phyloP scores from a whole-genome alignment of 2,113 vertebrate species.

The Pristiophorus japonicus region DNA sequence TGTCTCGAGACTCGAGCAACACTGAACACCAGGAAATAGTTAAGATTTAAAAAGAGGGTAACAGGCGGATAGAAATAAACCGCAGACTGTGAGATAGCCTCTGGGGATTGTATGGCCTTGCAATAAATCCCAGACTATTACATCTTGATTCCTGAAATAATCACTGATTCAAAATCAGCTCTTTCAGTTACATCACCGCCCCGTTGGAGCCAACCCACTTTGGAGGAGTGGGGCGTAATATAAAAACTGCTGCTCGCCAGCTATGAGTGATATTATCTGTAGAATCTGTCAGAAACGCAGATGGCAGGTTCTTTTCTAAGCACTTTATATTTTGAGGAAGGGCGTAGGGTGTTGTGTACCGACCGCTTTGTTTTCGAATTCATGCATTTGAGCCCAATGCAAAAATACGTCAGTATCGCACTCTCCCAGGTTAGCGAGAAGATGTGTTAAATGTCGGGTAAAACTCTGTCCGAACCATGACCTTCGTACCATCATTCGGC shows the following conservation, averaged over 20 bases:
- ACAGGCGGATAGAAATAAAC: constrained; percentile 25
- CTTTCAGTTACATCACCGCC: constrained; percentile 9
- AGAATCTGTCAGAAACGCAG: background rate
- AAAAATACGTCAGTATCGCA: too few relatives aligned
- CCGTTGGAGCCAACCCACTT: background rate
- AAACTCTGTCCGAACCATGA: too few relatives aligned
- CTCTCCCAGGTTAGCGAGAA: too few relatives aligned
- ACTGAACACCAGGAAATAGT: constrained; percentile 11
- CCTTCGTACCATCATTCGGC: too few relatives aligned
- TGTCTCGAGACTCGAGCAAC: background rate
- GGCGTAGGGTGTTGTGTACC: background rate
- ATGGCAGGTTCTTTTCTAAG: background rate
- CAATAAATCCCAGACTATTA: constrained; percentile 36
- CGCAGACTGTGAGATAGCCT: constrained; percentile 2
- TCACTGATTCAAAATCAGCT: constrained; percentile 33
- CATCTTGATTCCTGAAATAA: constrained; percentile 38
- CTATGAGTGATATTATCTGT: background rate
- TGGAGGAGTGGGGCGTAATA: background rate
- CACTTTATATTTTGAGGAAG: background rate
- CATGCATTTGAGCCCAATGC: too few relatives aligned
- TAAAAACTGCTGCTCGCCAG: background rate
- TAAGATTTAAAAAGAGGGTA: constrained; percentile 34
- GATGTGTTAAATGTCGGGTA: too few relatives aligned
- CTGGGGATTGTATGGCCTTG: background rate
- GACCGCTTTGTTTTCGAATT: too few relatives aligned